These are phyloP conservation scores for Dendrocincla fuliginosa DNA, from an alignment of 2,797 vertebrate species.

Conservation along the genomic window DNA sequence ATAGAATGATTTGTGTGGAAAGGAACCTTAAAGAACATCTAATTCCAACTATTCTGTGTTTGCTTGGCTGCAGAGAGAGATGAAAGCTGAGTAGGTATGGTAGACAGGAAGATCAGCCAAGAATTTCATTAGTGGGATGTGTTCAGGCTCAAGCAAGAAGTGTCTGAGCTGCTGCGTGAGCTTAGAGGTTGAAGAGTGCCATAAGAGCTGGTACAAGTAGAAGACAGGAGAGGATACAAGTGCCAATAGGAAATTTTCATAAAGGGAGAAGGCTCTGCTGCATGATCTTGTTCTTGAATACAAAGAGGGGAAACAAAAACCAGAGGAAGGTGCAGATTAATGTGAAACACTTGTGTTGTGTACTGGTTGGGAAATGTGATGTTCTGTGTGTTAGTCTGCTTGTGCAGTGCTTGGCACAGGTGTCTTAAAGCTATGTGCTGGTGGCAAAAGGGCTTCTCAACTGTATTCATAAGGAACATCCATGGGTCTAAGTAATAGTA, in stretches of 20 bases:
- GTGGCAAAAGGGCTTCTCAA: neutral
- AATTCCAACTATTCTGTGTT: neutral
- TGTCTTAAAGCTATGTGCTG: neutral
- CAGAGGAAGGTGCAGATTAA: neutral
- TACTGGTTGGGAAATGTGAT: neutral
- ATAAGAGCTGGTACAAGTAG: neutral
- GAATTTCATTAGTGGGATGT: neutral
- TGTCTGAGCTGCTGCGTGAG: neutral
- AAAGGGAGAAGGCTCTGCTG: neutral
- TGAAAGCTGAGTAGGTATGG: neutral
- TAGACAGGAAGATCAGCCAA: neutral
- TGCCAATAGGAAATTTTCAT: neutral
- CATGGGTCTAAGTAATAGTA: neutral
- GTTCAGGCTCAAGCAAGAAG: neutral
- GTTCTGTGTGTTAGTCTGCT: neutral
- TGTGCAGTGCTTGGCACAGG: neutral
- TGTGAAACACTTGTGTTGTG: neutral
- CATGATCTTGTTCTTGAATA: neutral
- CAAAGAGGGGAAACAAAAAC: neutral
- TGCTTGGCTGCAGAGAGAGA: neutral
- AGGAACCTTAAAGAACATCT: neutral
- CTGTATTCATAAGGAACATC: neutral
- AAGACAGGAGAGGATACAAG: accelerated
- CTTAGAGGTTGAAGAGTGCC: neutral
- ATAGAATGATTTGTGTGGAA: neutral